A percentile compares a stretch with the other conserved stretches of the same genome.
These are phyloP conservation scores for Platorchestia sp. DNA, from an alignment of 1,140 invertebrate genomes.

Conservation along the genomic window DNA sequence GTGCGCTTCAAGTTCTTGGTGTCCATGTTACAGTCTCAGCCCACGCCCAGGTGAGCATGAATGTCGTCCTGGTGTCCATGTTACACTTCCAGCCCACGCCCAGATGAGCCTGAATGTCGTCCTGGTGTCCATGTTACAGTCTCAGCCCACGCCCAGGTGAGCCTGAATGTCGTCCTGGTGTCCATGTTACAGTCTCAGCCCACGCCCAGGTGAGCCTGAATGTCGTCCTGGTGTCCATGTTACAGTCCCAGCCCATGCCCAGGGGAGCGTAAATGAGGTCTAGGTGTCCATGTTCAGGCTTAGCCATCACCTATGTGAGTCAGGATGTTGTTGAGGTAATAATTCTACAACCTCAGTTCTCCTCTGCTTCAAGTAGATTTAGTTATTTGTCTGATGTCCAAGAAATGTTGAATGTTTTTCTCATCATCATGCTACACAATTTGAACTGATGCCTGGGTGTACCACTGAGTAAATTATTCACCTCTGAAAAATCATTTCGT, in stretches of 20 bases:
- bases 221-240: conserved; percentile 71
- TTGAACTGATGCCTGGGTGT: too few species aligned
- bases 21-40: conserved; percentile 80
- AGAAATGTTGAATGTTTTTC: too few species aligned
- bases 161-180: background rate
- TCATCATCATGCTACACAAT: too few species aligned
- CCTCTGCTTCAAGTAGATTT: too few species aligned
- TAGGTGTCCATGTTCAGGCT: conserved; percentile 84
- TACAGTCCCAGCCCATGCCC: conserved; percentile 73
- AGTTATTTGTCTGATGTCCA: too few species aligned
- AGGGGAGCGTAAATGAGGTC: conserved; percentile 70
- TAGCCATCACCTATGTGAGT: conserved; percentile 67
- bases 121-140: conserved; percentile 86
- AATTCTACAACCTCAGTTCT: too few species aligned
- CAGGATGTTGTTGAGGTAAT: conserved; percentile 60
- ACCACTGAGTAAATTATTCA: too few species aligned
- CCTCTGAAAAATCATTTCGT: too few species aligned
- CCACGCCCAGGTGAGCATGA: conserved; percentile 65
- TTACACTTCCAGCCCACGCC: conserved; percentile 74
- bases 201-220: conserved; percentile 63
- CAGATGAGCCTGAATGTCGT: conserved; percentile 70
- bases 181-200: conserved; percentile 76
- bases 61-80: conserved; percentile 83
- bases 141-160: conserved; percentile 67
- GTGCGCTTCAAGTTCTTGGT: conserved; percentile 91